Percentiles rank a stretch among this genome's conserved stretches.
Evolutionary conservation across 2,113 vertebrate genomes (phyloP).

Genomic region (Sterrhoptilus dennistouni): DNA sequence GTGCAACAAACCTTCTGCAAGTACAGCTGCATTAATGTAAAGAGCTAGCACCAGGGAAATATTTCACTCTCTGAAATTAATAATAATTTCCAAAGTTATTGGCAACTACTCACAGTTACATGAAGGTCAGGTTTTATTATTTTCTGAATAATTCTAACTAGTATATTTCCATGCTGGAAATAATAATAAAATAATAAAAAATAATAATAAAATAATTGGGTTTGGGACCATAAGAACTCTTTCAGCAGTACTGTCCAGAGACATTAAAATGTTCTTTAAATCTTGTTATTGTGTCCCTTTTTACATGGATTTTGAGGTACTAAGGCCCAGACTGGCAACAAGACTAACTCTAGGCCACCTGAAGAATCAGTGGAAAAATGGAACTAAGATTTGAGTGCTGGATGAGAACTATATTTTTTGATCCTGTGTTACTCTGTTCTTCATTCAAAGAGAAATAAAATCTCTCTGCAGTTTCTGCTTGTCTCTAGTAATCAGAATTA

Average conservation of each 20-base stretch:
- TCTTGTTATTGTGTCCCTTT: background rate
- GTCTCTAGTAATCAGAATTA: background rate
- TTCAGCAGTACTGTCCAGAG: background rate
- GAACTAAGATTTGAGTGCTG: background rate
- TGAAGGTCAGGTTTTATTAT: background rate
- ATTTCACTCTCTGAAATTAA: conserved; percentile 14
- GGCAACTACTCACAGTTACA: background rate
- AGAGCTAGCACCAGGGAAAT: background rate
- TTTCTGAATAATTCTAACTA: background rate
- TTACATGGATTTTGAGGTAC: background rate
- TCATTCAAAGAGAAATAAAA: background rate
- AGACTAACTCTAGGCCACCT: background rate
- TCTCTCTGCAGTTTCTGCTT: background rate
- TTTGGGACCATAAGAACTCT: background rate
- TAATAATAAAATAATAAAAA: too few relatives aligned
- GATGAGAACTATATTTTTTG: background rate
- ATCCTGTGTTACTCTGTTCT: background rate
- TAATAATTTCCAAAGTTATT: background rate
- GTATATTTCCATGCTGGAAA: background rate
- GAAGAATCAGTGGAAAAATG: background rate
- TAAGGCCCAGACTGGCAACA: background rate
- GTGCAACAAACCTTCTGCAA: background rate
- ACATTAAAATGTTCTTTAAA: background rate
- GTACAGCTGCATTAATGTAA: background rate
- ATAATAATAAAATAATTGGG: background rate